Conservation (phyloP, 2,113 vertebrate species). For the Thamnaconus septentrionalis region DNA sequence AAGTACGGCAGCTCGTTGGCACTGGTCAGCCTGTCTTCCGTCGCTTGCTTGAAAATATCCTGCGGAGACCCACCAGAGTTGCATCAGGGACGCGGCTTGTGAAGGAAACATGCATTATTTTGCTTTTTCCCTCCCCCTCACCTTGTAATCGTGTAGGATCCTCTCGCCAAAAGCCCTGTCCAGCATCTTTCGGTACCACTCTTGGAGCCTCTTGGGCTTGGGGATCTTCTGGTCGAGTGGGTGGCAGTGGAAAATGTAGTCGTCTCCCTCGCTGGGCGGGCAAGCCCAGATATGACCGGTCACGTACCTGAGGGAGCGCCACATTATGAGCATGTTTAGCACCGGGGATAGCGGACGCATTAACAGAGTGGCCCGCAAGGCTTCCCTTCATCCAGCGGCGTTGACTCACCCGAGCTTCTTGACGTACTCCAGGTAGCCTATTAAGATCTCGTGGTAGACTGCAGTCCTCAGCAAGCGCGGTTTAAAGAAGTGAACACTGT, state of each 20-base stretch:
- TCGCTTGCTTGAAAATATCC: constrained; percentile 99
- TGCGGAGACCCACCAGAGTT: constrained; percentile 52
- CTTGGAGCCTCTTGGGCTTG: constrained; percentile 95
- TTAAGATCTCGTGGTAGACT: constrained; percentile 98
- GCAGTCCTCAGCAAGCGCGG: constrained; percentile 93
- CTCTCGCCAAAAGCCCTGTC: constrained; percentile 97
- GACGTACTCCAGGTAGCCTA: constrained; percentile 97
- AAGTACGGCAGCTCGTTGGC: constrained; percentile 97
- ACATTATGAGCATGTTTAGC: neutral
- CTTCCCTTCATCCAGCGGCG: neutral
- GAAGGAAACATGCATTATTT: neutral
- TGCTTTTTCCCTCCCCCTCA: constrained; percentile 20
- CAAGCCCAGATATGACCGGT: constrained; percentile 98
- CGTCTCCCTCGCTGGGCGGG: constrained; percentile 97
- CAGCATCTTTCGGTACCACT: constrained; percentile 99
- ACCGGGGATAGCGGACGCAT: neutral
- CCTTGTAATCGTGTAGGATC: constrained; percentile 98
- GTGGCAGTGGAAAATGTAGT: constrained; percentile 99
- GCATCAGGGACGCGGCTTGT: neutral
- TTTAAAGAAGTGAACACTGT: constrained; percentile 98
- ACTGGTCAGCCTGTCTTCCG: constrained; percentile 94
- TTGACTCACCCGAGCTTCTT: constrained; percentile 92
- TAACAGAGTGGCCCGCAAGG: neutral
- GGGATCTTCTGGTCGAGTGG: constrained; percentile 97
- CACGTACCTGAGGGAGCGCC: constrained; percentile 81